phyloP scores from a whole-genome alignment of 2,113 vertebrate species.

The Campylomormyrus tamandua region DNA sequence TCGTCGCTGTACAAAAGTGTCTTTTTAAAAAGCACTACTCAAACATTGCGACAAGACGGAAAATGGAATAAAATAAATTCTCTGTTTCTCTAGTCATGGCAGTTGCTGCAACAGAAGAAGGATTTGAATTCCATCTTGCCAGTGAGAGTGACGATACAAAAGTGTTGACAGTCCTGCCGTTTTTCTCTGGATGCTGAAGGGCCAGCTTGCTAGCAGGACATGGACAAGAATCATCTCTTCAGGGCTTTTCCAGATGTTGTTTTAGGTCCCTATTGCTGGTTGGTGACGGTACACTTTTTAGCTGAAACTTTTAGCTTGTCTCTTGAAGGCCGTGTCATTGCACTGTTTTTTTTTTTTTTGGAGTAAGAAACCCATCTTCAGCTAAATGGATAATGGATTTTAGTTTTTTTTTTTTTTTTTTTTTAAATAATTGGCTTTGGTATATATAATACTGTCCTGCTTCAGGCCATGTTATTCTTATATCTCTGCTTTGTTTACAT shows the following conservation, averaged over 20 bases:
- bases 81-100: slow-evolving; percentile 67
- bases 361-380: not conserved
- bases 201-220: not conserved
- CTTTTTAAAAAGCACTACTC: not conserved
- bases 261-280: not conserved
- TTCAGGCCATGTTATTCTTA: not conserved
- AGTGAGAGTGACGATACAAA: slow-evolving; percentile 53
- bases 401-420: not conserved
- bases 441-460: not conserved
- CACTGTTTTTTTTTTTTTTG: not conserved
- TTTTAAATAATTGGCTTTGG: not conserved
- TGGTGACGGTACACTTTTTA: not conserved
- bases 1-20: not conserved
- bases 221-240: not conserved
- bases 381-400: not conserved
- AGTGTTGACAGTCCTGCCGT: slow-evolving; percentile 46
- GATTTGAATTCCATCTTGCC: slow-evolving; percentile 81
- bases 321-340: slow-evolving; percentile 10
- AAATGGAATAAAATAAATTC: not conserved
- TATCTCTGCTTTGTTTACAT: not conserved
- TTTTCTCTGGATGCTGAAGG: not conserved
- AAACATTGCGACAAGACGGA: not conserved
- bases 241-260: not conserved
- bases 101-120: slow-evolving; percentile 58
- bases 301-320: not conserved